phyloP scores from a whole-genome alignment of 2,797 vertebrate genomes.

The Eremophila alpestris region DNA sequence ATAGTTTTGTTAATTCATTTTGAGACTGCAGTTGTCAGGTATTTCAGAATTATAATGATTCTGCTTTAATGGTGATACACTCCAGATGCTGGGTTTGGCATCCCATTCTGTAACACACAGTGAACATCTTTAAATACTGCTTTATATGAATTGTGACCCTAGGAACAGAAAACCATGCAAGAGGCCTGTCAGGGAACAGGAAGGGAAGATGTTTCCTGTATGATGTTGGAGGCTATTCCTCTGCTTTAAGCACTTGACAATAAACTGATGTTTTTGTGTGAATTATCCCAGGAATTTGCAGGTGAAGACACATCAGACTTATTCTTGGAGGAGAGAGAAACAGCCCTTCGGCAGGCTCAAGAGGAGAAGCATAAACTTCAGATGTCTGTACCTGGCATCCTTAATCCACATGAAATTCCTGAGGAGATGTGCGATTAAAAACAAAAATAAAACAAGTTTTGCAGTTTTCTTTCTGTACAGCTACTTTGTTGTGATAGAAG shows the following conservation, averaged over 20 bases:
- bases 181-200: neutral
- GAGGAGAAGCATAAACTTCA: conserved; percentile 99
- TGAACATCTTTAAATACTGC: neutral
- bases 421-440: conserved; percentile 99
- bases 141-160: neutral
- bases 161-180: neutral
- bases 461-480: conserved; percentile 78
- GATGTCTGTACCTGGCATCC: conserved; percentile 97
- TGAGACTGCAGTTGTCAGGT: neutral
- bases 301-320: conserved; percentile 97
- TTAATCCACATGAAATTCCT: conserved; percentile 98
- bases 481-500: conserved; percentile 77
- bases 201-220: neutral
- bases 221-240: neutral
- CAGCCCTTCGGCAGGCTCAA: conserved; percentile 94
- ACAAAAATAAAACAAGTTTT: conserved; percentile 74
- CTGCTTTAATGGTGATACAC: neutral
- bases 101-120: fast-evolving
- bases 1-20: neutral
- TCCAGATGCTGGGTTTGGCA: neutral
- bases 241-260: neutral
- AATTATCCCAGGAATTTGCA: conserved; percentile 88
- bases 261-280: neutral
- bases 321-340: conserved; percentile 95
- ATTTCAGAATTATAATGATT: neutral